Conservation (phyloP, 2,888 invertebrate species). For the Cantharis lateralis region DNA sequence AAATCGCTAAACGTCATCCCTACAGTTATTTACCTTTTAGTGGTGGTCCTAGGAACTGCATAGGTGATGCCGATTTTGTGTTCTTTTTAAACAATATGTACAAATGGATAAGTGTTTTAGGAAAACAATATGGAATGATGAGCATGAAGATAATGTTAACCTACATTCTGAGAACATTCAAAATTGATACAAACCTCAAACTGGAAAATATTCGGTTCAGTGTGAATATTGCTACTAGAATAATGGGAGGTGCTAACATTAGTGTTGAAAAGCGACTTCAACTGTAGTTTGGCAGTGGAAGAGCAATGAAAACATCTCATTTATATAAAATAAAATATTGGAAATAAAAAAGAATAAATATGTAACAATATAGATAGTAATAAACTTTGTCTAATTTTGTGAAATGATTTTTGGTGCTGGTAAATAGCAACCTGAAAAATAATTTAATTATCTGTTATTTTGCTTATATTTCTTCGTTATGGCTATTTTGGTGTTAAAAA, state of each 20-base stretch:
- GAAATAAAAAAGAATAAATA: no score
- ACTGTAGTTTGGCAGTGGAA: no score
- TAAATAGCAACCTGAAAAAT: no score
- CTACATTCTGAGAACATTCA: constrained; percentile 47
- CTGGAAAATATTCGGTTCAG: constrained; percentile 42
- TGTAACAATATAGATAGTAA: no score
- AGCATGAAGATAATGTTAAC: constrained; percentile 51
- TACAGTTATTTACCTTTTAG: constrained; percentile 60
- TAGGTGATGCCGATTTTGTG: constrained; percentile 45
- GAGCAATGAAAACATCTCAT: no score
- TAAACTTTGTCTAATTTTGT: no score
- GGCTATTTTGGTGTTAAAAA: no score
- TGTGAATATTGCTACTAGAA: constrained; percentile 40
- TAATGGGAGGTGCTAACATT: constrained; percentile 43
- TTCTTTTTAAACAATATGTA: no score
- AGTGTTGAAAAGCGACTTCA: constrained; percentile 29
- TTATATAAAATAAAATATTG: no score
- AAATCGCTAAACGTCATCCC: constrained; percentile 54
- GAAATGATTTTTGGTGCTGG: no score
- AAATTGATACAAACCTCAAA: constrained; percentile 34
- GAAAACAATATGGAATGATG: constrained; percentile 53
- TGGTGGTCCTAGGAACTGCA: constrained; percentile 58
- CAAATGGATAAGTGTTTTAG: constrained; percentile 32
- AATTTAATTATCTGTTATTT: no score
- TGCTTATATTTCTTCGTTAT: no score